Evolutionary conservation across 2,113 vertebrate species (phyloP), one percentile per base, ranked within the genome.

Genomic region (Tachysurus fulvidraco): DNA sequence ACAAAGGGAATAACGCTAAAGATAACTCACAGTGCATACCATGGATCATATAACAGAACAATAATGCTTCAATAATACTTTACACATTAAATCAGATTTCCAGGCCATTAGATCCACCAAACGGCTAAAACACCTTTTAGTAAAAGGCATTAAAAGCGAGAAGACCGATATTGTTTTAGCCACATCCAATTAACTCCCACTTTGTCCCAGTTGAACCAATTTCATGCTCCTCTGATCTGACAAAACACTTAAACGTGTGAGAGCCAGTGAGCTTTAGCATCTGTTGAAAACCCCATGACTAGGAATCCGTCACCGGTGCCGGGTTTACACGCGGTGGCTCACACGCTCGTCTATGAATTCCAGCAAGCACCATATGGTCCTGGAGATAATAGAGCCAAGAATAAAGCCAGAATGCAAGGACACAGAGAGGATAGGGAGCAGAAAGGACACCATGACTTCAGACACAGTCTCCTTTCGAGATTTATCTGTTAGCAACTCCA

Each of bases 161-260:
- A 86, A 80, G 89, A 88, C 86, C 76, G 76, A 89, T 91, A 88
- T 90, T 89, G 85, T 91, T 92, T 93, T 89, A 89, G 87, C 90
- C 85, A 93, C 92, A 89, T 36, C 69, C 88, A 93, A 92, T 93
- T 91, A 91, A 92, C 89, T 87, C 81, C 83, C 87, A 90, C 88
- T 89, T 90, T 93, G 87, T 92, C 89, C 90, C 90, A 91, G 91
- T 91, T 88, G 86, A 90, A 84, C 87, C 91, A 93, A 93, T 93
- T 93, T 94, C 92, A 94, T 93, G 92, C 91, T 92, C 87, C 91
- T 87, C 65, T 90, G 92, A 90, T 88, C 86, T 85, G 91, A 92
- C 90, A 90, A 91, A 92, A 91, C 89, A 86, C 88, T 91, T 90
- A 91, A 91, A 88, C 30, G 82, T 73, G 23, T 67, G 78, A 73